Evolutionary conservation across 2,888 invertebrate species (phyloP).

Genomic region (Nemurella pictetii): DNA sequence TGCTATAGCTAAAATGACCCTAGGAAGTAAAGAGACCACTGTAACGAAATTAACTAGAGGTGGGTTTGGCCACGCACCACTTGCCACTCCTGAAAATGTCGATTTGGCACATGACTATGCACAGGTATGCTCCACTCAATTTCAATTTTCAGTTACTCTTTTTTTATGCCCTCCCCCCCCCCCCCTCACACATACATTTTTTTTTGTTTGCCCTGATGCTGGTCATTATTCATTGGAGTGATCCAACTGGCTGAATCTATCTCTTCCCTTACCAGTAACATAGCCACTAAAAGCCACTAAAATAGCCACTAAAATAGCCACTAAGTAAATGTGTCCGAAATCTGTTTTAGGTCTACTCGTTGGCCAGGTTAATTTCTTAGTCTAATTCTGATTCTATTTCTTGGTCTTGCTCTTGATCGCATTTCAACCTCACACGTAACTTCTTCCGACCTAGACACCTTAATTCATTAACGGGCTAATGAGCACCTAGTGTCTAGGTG

Average conservation of each 20-base stretch:
- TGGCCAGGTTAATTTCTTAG: too few relatives aligned
- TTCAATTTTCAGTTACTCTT: slow-evolving; percentile 28
- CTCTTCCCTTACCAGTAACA: neutral
- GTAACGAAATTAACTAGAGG: slow-evolving; percentile 50
- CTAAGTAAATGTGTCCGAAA: too few relatives aligned
- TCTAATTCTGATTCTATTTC: too few relatives aligned
- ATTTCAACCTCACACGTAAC: neutral
- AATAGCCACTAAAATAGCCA: too few relatives aligned
- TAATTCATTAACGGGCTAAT: too few relatives aligned
- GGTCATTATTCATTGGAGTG: slow-evolving; percentile 10
- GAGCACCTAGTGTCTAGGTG: too few relatives aligned
- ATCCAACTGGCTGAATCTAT: slow-evolving; percentile 25
- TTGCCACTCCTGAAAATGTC: slow-evolving; percentile 76
- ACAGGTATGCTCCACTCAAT: slow-evolving; percentile 55
- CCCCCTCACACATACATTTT: slow-evolving; percentile 26
- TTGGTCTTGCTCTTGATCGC: neutral
- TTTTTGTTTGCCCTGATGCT: slow-evolving; percentile 26
- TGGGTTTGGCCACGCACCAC: slow-evolving; percentile 68
- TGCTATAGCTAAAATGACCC: slow-evolving; percentile 73
- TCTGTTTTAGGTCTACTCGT: too few relatives aligned
- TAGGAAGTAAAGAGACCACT: slow-evolving; percentile 57
- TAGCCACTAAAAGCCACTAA: neutral
- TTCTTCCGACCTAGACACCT: too few relatives aligned
- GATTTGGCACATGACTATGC: slow-evolving; percentile 76
- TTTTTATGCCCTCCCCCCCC: slow-evolving; percentile 15